Evolutionary conservation across 2,888 invertebrate species (phyloP).

Genomic region (Nycteola revayana): DNA sequence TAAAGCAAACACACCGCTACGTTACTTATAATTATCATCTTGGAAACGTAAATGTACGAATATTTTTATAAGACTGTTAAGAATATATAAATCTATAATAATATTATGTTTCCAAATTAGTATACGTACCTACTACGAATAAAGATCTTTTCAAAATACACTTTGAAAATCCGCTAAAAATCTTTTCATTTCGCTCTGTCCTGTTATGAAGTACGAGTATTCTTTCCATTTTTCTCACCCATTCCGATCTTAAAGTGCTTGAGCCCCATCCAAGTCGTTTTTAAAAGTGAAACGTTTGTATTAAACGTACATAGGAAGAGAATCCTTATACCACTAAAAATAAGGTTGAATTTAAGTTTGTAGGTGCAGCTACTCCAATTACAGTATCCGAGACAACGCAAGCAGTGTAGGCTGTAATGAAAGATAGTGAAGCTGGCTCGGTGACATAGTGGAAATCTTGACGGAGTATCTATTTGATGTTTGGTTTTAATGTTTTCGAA

Average conservation of each 20-base stretch:
- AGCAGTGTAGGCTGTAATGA: slow-evolving; percentile 52
- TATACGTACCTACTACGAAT: no score
- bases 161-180: slow-evolving; percentile 12
- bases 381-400: slow-evolving; percentile 30
- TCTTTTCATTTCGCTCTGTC: slow-evolving; percentile 30
- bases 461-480: slow-evolving; percentile 5
- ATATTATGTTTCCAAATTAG: no score
- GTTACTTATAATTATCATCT: no score
- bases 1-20: no score
- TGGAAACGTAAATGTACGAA: no score
- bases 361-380: slow-evolving; percentile 28
- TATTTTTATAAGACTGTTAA: no score
- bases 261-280: slow-evolving; percentile 48
- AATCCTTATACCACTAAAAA: slow-evolving; percentile 16
- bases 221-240: slow-evolving; percentile 51
- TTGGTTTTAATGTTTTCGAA: no score
- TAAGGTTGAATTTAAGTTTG: slow-evolving; percentile 28
- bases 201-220: slow-evolving; percentile 20
- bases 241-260: slow-evolving; percentile 54
- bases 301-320: slow-evolving; percentile 20
- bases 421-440: slow-evolving; percentile 33
- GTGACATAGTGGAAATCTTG: slow-evolving; percentile 27
- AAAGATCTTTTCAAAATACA: neutral
- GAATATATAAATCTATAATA: no score
- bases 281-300: slow-evolving; percentile 56